A percentile compares a stretch with the other conserved stretches of the same genome.
Evolutionary conservation across 2,888 invertebrate genomes (phyloP).

Genomic region (Cinara cedri): DNA sequence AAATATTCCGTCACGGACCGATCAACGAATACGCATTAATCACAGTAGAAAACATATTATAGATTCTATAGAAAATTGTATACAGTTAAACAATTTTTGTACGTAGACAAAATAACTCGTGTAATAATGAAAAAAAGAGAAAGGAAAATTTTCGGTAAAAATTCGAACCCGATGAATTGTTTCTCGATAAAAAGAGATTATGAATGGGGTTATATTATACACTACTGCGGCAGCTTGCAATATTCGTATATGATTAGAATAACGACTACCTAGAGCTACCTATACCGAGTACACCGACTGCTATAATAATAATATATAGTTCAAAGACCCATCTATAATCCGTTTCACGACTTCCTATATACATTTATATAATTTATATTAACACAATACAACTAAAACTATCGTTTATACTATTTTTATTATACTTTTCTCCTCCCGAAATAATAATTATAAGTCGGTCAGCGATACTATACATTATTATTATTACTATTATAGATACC

Average conservation of each 20-base stretch:
- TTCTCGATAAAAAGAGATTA: conserved; percentile 26
- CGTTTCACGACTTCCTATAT: conserved; percentile 35
- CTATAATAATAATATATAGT: neutral
- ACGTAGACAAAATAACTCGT: too few species aligned
- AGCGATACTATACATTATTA: conserved; percentile 1
- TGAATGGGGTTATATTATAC: too few species aligned
- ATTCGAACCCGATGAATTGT: conserved; percentile 12
- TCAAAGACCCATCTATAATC: conserved; percentile 33
- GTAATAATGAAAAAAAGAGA: conserved; percentile 29
- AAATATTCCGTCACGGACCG: too few species aligned
- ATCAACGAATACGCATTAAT: too few species aligned
- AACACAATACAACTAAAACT: conserved; percentile 25
- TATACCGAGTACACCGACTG: too few species aligned
- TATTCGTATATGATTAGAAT: conserved; percentile 19
- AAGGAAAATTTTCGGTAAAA: conserved; percentile 40
- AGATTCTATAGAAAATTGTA: too few species aligned
- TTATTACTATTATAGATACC: neutral
- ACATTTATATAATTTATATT: conserved; percentile 8
- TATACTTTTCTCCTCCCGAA: neutral
- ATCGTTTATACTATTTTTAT: conserved; percentile 23
- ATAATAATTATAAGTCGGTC: conserved; percentile 20
- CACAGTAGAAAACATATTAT: too few species aligned
- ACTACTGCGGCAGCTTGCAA: neutral
- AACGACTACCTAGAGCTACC: conserved; percentile 17
- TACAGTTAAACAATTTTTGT: too few species aligned